Base-by-base conservation (phyloP, 2,888 invertebrate species). In the Cantharis rufa region DNA sequence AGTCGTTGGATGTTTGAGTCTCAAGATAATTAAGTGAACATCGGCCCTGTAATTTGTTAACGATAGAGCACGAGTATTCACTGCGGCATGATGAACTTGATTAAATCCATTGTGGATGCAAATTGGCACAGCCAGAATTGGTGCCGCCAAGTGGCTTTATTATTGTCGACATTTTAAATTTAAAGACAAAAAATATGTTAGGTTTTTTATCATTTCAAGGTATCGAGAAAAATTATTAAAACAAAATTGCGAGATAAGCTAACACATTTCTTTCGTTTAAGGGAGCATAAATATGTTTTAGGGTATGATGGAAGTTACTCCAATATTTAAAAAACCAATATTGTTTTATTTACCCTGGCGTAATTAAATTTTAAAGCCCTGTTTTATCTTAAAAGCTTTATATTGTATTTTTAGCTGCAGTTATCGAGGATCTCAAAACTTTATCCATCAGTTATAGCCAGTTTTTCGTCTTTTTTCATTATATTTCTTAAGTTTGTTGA, bases 61-160 rank as follows among this genome's bases (percentile, higher is more conserved):
- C 74, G 77, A 74, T 73, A 68, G 77, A 74, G 62, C 66, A 73
- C 69, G 76, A 74, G 66, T 70, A 66, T 68, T 74, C 62, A 32
- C 62, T 28, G 72, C 32, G 66, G 61, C 70, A 74, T 62, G 63
- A 71, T 70, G 66, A 72, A 73, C 70, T 76, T 73, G 77, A 74
- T 77, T 77, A 77, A 74, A 77, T 77, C 71, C 71, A 73, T 74
- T 74, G 74, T 71, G 62, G 73, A 73, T 71, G 70, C 71, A 77
- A 74, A 77, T 77, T 77, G 73, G 70, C 62, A 68, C 71, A 27
- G 72, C 70, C 48, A n/a, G 32, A 9, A 15, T 15, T 63, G 63
- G 18, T 16, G 63, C 48, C 48, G 48, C n/a, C n/a, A 48, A 63
- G 18, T 63, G 18, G 15, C 63, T 63, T 63, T 63, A 21, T 63